phyloP scores from a whole-genome alignment of 64 coral and sea anemone genomes.

The Anthopleura sola region DNA sequence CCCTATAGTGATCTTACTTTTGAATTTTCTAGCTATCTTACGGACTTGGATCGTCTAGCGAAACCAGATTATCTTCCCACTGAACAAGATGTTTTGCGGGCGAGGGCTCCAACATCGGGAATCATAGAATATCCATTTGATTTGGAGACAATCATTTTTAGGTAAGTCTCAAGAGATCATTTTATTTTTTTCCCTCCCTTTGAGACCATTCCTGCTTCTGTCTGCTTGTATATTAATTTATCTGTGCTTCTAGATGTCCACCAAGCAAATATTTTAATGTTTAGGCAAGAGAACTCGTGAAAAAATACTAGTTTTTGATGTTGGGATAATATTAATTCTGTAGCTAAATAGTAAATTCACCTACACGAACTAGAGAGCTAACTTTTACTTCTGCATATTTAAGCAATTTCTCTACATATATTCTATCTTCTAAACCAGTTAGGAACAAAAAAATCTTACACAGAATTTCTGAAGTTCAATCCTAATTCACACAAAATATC shows the following conservation, averaged over 20 bases:
- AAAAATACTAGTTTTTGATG: neutral
- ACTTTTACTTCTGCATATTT: no score
- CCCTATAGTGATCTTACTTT: neutral
- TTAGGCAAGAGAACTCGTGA: neutral
- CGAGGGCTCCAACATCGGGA: constrained; percentile 87
- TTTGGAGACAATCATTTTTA: constrained; percentile 98
- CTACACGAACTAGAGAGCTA: neutral
- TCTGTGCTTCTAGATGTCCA: neutral
- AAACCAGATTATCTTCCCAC: constrained; percentile 92
- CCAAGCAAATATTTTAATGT: neutral
- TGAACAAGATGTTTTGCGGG: constrained; percentile 90
- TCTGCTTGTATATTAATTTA: neutral
- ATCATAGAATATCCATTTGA: constrained; percentile 98
- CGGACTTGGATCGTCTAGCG: constrained; percentile 89
- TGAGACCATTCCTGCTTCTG: no score
- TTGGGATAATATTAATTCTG: neutral
- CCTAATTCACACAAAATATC: neutral
- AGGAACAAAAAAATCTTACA: neutral
- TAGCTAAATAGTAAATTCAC: neutral
- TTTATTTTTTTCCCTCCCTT: neutral
- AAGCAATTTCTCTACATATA: neutral
- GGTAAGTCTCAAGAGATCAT: neutral
- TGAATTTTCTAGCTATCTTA: constrained; percentile 71
- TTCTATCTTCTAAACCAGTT: neutral
- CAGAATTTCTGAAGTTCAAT: neutral